These are phyloP conservation scores for Pogonus chalceus DNA, from an alignment of 1,140 invertebrate species.

Conservation along the genomic window DNA sequence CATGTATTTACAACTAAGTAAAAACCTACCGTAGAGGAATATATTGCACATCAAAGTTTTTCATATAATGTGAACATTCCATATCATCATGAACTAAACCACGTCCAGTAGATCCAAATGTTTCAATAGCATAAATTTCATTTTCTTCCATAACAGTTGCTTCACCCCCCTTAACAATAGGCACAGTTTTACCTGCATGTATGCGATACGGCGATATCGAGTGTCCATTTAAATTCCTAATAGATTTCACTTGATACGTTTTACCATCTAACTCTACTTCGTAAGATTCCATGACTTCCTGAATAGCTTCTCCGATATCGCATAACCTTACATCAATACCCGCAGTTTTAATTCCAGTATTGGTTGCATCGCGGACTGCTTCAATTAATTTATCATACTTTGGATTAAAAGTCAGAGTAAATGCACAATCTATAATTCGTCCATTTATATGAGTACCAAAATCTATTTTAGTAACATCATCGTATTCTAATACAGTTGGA, in stretches of 20 bases:
- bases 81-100: slow-evolving; percentile 97
- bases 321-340: slow-evolving; percentile 97
- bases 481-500: slow-evolving; percentile 83
- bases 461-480: slow-evolving; percentile 99
- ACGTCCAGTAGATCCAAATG: slow-evolving; percentile 96
- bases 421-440: slow-evolving; percentile 97
- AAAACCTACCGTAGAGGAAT: slow-evolving; percentile 67
- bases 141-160: slow-evolving; percentile 97
- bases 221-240: slow-evolving; percentile 97
- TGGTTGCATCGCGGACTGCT: slow-evolving; percentile 94
- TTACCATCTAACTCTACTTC: slow-evolving; percentile 97
- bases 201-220: slow-evolving; percentile 97
- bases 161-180: slow-evolving; percentile 98
- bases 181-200: slow-evolving; percentile 98
- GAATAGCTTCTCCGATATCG: slow-evolving; percentile 94
- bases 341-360: slow-evolving; percentile 88
- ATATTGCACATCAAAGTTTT: slow-evolving; percentile 91
- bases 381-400: slow-evolving; percentile 94
- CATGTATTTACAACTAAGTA: neutral
- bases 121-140: slow-evolving; percentile 99
- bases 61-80: slow-evolving; percentile 99
- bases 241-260: slow-evolving; percentile 93
- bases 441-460: slow-evolving; percentile 99
- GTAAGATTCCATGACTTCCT: slow-evolving; percentile 99
- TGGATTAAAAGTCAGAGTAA: slow-evolving; percentile 92